Conservation (phyloP, 2,113 vertebrate species). For the Mesembrinibis cayennensis region DNA sequence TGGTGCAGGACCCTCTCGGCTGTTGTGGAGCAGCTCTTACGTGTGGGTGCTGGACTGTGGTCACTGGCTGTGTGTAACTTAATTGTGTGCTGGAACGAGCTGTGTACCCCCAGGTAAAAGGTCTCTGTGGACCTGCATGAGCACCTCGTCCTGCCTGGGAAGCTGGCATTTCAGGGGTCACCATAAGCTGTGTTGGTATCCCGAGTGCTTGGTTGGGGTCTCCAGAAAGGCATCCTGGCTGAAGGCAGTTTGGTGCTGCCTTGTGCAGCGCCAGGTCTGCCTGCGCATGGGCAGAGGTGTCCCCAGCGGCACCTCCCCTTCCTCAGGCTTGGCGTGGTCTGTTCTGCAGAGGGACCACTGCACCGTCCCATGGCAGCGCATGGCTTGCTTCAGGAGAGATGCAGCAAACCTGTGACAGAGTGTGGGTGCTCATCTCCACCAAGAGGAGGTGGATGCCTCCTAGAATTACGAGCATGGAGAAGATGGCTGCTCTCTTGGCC, state of each 20-base stretch:
- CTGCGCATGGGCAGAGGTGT: not conserved
- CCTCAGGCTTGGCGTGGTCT: not conserved
- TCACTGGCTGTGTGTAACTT: not conserved
- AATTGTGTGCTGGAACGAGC: not conserved
- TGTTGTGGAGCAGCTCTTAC: not conserved
- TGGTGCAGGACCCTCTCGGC: not conserved
- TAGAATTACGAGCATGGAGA: not conserved
- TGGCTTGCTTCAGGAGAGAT: not conserved
- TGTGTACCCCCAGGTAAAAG: not conserved
- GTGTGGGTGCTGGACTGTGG: not conserved
- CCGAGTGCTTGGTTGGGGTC: not conserved
- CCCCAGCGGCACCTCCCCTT: not conserved
- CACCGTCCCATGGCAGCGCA: accelerated
- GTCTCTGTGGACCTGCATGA: not conserved
- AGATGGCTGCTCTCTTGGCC: not conserved
- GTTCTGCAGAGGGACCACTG: not conserved
- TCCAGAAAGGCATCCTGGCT: not conserved
- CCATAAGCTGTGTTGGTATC: not conserved
- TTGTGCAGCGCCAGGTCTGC: not conserved
- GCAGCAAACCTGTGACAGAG: not conserved
- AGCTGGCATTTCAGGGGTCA: not conserved
- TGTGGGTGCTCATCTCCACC: not conserved
- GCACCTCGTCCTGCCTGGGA: not conserved
- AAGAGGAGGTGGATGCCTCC: not conserved
- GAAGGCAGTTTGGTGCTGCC: not conserved